Conservation (phyloP, 2,888 invertebrate species). For the Cordilura impudica region DNA sequence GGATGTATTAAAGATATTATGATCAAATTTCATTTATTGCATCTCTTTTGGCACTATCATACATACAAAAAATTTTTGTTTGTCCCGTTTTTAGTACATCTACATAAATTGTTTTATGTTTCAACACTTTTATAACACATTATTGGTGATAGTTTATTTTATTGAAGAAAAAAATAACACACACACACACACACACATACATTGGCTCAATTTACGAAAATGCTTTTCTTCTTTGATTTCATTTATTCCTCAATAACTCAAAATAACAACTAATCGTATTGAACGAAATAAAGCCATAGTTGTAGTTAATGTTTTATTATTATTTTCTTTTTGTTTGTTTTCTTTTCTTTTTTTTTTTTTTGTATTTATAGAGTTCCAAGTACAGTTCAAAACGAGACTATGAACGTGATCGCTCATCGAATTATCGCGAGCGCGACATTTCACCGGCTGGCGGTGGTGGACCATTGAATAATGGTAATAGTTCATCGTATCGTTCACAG, state of each 20-base stretch:
- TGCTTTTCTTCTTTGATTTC: constrained; percentile 31
- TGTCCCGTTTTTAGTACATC: constrained; percentile 18
- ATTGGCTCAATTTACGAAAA: constrained; percentile 31
- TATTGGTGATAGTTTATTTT: constrained; percentile 6
- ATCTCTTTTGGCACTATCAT: neutral
- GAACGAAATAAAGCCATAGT: neutral
- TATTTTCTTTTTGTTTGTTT: neutral
- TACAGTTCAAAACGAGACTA: constrained; percentile 88
- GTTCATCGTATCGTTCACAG: constrained; percentile 83
- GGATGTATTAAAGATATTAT: too few species aligned
- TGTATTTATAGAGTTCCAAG: constrained; percentile 89
- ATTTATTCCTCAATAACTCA: neutral
- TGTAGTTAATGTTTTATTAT: constrained; percentile 50
- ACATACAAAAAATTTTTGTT: constrained; percentile 38
- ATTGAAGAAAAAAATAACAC: too few species aligned
- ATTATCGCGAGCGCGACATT: constrained; percentile 77
- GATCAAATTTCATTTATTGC: neutral
- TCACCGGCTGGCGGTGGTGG: constrained; percentile 74
- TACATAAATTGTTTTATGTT: neutral
- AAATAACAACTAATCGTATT: too few species aligned
- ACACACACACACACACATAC: too few species aligned
- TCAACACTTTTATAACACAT: neutral
- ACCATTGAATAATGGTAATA: constrained; percentile 81
- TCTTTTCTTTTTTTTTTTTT: constrained; percentile 58
- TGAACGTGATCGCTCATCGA: constrained; percentile 78